Evolutionary conservation across 2,797 vertebrate genomes (phyloP).

Genomic region (Threskiornis aethiopicus): DNA sequence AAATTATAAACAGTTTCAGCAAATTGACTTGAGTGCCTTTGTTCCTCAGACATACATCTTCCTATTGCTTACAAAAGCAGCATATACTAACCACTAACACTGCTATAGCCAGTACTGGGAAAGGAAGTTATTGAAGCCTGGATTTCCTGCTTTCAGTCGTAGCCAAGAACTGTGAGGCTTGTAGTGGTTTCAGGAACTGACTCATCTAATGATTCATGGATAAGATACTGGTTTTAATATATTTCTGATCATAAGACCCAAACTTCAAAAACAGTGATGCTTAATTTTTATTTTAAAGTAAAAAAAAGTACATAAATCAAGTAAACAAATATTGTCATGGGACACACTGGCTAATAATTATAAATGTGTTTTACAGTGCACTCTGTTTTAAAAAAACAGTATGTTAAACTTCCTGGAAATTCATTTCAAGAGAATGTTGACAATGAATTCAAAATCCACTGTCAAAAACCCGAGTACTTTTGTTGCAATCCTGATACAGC

Average conservation of each 20-base stretch:
- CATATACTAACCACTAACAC: constrained; percentile 80
- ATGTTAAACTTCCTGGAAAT: not conserved
- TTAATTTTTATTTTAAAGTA: constrained; percentile 57
- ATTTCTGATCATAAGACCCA: constrained; percentile 80
- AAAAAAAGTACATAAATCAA: not conserved
- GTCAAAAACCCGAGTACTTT: not conserved
- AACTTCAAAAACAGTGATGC: constrained; percentile 70
- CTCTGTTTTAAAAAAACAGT: not conserved
- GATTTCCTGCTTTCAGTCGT: constrained; percentile 93
- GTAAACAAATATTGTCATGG: not conserved
- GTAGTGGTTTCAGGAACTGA: constrained; percentile 96
- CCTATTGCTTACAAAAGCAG: constrained; percentile 83
- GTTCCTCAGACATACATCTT: constrained; percentile 84
- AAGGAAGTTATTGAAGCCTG: constrained; percentile 97
- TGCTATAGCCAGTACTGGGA: constrained; percentile 83
- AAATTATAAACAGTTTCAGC: constrained; percentile 89
- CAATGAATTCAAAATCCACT: not conserved
- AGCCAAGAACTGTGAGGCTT: constrained; percentile 91
- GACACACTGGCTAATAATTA: not conserved
- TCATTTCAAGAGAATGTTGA: not conserved
- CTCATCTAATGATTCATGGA: constrained; percentile 92
- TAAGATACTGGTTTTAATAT: constrained; percentile 87
- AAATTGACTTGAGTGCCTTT: constrained; percentile 86
- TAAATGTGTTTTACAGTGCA: not conserved
- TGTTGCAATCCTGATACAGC: not conserved